These are phyloP conservation scores for Rhyacichthys aspro DNA, from an alignment of 2,797 vertebrate genomes.

Conservation along the genomic window DNA sequence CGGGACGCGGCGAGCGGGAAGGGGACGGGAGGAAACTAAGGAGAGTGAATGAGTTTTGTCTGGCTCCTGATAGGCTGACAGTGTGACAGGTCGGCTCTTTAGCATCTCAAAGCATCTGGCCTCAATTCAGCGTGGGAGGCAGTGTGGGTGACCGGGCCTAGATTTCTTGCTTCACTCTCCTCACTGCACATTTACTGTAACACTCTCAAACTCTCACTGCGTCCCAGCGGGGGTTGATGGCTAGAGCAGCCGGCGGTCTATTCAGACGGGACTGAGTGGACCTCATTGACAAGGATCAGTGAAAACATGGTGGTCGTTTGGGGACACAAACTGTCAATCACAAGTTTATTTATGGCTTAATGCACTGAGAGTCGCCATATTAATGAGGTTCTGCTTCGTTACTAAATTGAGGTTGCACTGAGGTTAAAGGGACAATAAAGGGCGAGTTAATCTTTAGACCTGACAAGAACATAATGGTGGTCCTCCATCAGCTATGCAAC, in stretches of 20 bases:
- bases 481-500: too few species aligned
- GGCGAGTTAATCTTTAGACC: conserved; percentile 10
- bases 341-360: conserved; percentile 21
- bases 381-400: neutral
- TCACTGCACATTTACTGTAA: conserved; percentile 17
- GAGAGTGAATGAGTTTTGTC: conserved; percentile 46
- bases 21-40: conserved; percentile 29
- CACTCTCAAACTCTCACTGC: conserved; percentile 34
- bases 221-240: conserved; percentile 52
- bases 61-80: conserved; percentile 24
- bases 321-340: conserved; percentile 58
- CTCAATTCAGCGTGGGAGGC: conserved; percentile 65
- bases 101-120: conserved; percentile 82
- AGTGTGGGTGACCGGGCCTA: conserved; percentile 32
- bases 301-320: conserved; percentile 48
- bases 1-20: conserved; percentile 35
- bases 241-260: conserved; percentile 49
- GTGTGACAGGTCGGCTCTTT: conserved; percentile 68
- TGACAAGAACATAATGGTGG: conserved; percentile 2
- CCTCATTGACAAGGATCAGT: conserved; percentile 35
- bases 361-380: conserved; percentile 8
- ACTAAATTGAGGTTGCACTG: conserved; percentile 5
- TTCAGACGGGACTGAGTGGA: conserved; percentile 47
- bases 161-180: conserved; percentile 24
- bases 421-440: conserved; percentile 13